Evolutionary conservation across 2,888 invertebrate species (phyloP).

Genomic region (Cantharis nigra): DNA sequence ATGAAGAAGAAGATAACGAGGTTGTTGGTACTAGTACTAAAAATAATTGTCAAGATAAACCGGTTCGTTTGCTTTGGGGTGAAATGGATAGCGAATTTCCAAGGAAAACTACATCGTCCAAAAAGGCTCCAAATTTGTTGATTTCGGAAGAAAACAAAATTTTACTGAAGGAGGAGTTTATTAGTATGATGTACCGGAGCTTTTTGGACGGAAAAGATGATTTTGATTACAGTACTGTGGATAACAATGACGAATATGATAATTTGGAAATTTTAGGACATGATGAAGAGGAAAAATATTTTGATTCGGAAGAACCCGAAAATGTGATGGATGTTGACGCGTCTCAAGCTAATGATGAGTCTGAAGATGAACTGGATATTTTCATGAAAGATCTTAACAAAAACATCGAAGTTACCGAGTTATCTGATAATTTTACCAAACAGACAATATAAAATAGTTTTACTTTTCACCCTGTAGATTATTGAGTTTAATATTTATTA

Average conservation of each 20-base stretch:
- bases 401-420: conserved; percentile 47
- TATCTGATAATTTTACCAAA: conserved; percentile 46
- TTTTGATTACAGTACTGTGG: conserved; percentile 82
- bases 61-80: conserved; percentile 31
- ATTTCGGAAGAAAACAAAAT: conserved; percentile 65
- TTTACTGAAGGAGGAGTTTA: conserved; percentile 78
- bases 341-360: conserved; percentile 42
- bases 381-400: conserved; percentile 69
- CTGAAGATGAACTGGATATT: conserved; percentile 72
- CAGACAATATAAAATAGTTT: neutral
- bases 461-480: neutral
- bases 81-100: conserved; percentile 31
- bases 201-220: conserved; percentile 86
- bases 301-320: conserved; percentile 80
- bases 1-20: conserved; percentile 36
- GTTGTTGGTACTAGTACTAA: conserved; percentile 37
- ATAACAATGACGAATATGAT: conserved; percentile 82
- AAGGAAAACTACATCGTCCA: conserved; percentile 31
- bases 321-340: conserved; percentile 45
- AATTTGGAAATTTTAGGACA: conserved; percentile 70
- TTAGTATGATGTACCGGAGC: conserved; percentile 81
- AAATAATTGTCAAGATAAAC: conserved; percentile 45
- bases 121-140: conserved; percentile 41
- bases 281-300: conserved; percentile 90
- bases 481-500: neutral